Evolutionary conservation across 2,888 invertebrate species (phyloP), one percentile per base, ranked within the genome.

Genomic region (Drosophila sordidapex): DNA sequence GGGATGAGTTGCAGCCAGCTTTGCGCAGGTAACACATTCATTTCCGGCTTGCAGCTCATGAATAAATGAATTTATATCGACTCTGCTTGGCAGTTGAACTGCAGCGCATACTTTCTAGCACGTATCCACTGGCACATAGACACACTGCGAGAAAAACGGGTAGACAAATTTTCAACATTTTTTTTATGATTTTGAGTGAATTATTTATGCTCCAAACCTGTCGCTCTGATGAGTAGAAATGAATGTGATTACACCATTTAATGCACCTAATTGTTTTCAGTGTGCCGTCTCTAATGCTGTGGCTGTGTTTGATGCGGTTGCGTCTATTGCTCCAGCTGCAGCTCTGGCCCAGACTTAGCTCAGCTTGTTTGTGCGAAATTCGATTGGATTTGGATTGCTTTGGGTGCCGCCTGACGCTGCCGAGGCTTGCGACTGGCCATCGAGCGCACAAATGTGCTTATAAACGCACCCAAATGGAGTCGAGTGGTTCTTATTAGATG

Each of bases 41-140:
- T 87, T 87, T 87, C 87, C 88, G 83, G 83, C 69, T 81, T 83
- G 53, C 67, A 83, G 75, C 87, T 87, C 88, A 87, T 87, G 87
- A 87, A 87, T 87, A 87, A 89, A 87, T 87, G 88, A 85, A 87
- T 89, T 87, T 87, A 89, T 89, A 87, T 89, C 86, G 88, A 87
- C 70, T 87, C 70, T 67, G 67, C 72, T 67, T 76, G 77, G 74
- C 85, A 76, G 78, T 79, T 87, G 76, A 86, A 85, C 81, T 79
- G 86, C 81, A 76, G 56, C 68, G 76, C 81, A 76, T 83, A 81
- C 70, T 85, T 80, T 76, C 33, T 52, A 40, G 25, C 36, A 33
- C 66, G 77, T 70, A 83, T 80, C 76, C 67, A 49, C 78, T 13
- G 43, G 18, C 73, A 70, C 56, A 68, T 52, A 25, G 35, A 31